Conservation (phyloP, 1,140 invertebrate genomes). For the Bombus superbus region DNA sequence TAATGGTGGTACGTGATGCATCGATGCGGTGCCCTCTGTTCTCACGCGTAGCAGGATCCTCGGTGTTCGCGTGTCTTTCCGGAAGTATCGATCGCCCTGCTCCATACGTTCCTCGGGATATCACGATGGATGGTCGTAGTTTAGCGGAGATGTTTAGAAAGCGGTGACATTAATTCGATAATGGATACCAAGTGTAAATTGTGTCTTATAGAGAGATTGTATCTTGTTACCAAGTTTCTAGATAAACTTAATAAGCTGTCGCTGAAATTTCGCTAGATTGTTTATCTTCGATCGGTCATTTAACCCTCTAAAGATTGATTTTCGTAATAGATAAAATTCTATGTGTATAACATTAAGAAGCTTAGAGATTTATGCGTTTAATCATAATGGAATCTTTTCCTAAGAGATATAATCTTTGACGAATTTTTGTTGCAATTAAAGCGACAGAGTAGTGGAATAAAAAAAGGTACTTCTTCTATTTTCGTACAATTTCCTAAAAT, state of each 20-base stretch:
- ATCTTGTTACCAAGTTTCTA: neutral
- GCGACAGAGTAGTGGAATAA: too few species aligned
- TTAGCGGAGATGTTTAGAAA: neutral
- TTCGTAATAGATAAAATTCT: too few species aligned
- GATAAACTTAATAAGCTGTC: neutral
- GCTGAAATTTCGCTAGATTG: neutral
- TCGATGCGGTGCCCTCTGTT: slow-evolving; percentile 49
- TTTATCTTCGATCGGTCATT: too few species aligned
- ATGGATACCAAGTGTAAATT: neutral
- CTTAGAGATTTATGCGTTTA: too few species aligned
- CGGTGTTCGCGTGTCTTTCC: slow-evolving; percentile 37
- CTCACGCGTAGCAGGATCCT: slow-evolving; percentile 45
- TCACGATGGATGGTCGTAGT: neutral
- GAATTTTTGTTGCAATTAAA: too few species aligned
- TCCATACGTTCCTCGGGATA: neutral
- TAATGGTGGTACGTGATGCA: slow-evolving; percentile 54
- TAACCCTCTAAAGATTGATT: too few species aligned
- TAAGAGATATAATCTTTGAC: too few species aligned
- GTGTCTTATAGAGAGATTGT: neutral
- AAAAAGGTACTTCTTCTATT: too few species aligned
- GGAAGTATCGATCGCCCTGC: slow-evolving; percentile 17
- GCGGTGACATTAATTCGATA: slow-evolving; percentile 11
- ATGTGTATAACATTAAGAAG: too few species aligned
- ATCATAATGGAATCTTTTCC: too few species aligned
- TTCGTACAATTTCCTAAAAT: too few species aligned